phyloP scores from a whole-genome alignment of 2,888 invertebrate species.

The Aplocera efformata region DNA sequence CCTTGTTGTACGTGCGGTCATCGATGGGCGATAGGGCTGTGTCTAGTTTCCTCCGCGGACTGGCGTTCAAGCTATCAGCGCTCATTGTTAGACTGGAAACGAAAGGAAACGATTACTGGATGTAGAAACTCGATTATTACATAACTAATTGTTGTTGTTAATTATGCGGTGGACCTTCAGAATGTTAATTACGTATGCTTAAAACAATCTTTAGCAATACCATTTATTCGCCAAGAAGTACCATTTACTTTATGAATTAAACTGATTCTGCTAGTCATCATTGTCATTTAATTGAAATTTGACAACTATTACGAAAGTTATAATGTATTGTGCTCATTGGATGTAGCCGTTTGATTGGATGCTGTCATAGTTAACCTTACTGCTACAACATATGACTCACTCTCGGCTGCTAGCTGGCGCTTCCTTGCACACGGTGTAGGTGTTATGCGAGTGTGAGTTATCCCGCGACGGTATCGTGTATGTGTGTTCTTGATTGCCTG shows the following conservation, averaged over 20 bases:
- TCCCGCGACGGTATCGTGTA: conserved; percentile 48
- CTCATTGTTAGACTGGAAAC: conserved; percentile 69
- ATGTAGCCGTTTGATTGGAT: too few species aligned
- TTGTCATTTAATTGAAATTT: too few species aligned
- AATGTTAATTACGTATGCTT: conserved; percentile 6
- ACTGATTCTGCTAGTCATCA: too few species aligned
- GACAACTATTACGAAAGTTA: too few species aligned
- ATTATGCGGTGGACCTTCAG: conserved; percentile 3
- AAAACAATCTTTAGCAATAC: too few species aligned
- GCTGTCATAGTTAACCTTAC: too few species aligned
- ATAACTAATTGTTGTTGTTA: neutral
- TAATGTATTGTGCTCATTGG: too few species aligned
- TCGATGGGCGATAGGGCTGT: conserved; percentile 49
- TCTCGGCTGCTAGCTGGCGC: conserved; percentile 53
- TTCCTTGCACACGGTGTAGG: conserved; percentile 56
- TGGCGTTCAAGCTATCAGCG: conserved; percentile 72
- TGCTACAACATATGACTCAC: too few species aligned
- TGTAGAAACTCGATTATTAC: conserved; percentile 12
- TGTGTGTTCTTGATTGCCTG: conserved; percentile 44
- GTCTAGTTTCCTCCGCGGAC: conserved; percentile 45
- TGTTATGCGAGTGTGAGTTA: conserved; percentile 38
- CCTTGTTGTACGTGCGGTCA: conserved; percentile 59
- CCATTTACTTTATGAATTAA: too few species aligned
- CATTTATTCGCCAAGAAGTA: too few species aligned
- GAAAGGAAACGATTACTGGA: conserved; percentile 9